Evolutionary conservation across 2,888 invertebrate genomes (phyloP).

Genomic region (Pollenia angustigena): DNA sequence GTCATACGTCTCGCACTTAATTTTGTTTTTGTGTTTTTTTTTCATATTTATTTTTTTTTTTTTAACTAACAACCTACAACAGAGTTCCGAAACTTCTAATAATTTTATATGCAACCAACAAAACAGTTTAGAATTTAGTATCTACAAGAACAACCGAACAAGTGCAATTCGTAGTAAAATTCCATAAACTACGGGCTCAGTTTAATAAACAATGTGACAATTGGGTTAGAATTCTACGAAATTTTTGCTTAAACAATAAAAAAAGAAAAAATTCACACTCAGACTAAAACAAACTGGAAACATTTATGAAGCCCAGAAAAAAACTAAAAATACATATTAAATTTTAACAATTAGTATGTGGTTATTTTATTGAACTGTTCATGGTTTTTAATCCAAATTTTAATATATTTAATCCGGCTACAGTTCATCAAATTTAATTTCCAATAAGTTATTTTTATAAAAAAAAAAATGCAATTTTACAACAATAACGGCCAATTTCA

Average conservation of each 20-base stretch:
- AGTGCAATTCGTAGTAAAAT: constrained; percentile 49
- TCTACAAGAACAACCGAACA: constrained; percentile 17
- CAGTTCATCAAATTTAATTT: too few relatives aligned
- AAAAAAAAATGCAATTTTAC: too few relatives aligned
- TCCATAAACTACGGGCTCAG: constrained; percentile 28
- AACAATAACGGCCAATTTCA: too few relatives aligned
- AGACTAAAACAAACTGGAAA: not conserved
- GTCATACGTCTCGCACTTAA: constrained; percentile 51
- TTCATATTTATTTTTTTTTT: not conserved
- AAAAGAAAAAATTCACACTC: not conserved
- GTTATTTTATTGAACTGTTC: too few relatives aligned
- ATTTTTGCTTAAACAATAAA: constrained; percentile 30
- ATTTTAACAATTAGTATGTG: not conserved
- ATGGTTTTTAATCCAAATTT: too few relatives aligned
- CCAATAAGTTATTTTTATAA: too few relatives aligned
- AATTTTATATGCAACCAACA: constrained; percentile 19
- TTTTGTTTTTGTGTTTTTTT: not conserved
- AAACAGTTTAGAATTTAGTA: constrained; percentile 16
- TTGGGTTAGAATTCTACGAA: constrained; percentile 53
- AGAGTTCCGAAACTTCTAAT: constrained; percentile 27
- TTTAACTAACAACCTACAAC: constrained; percentile 42
- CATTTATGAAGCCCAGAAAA: not conserved
- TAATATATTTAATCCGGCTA: too few relatives aligned
- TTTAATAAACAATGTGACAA: constrained; percentile 39
- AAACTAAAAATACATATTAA: not conserved